A percentile compares a stretch with the other conserved stretches of the same genome.
These are phyloP conservation scores for Dyspetes luteomarginatus DNA, from an alignment of 2,888 invertebrate species.

Conservation along the genomic window DNA sequence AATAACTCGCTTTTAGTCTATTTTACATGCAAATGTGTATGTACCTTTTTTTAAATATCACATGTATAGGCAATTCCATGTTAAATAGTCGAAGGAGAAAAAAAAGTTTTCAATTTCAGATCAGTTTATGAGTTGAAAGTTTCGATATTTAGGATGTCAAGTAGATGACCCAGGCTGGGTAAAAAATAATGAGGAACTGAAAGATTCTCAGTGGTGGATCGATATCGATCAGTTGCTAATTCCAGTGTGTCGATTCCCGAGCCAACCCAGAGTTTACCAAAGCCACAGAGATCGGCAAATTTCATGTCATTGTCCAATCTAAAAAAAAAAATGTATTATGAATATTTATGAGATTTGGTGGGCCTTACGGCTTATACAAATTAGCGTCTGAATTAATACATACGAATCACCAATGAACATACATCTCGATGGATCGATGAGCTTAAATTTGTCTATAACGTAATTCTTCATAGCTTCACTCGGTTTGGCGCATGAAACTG, in stretches of 20 bases:
- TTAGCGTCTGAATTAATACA: constrained; percentile 61
- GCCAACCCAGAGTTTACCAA: constrained; percentile 74
- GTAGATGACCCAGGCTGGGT: constrained; percentile 66
- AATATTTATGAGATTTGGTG: background rate
- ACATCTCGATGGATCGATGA: constrained; percentile 73
- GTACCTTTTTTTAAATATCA: background rate
- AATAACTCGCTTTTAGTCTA: background rate
- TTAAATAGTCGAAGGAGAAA: background rate
- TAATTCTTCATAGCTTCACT: constrained; percentile 80
- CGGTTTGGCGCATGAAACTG: constrained; percentile 85
- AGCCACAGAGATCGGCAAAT: constrained; percentile 75
- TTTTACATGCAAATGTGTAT: background rate
- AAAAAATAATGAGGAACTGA: constrained; percentile 73
- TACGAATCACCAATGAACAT: constrained; percentile 80
- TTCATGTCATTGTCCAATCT: constrained; percentile 77
- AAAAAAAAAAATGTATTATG: constrained; percentile 45
- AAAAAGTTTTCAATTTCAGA: background rate
- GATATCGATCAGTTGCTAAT: constrained; percentile 1
- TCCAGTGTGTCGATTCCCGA: constrained; percentile 71
- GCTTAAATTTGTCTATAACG: constrained; percentile 74
- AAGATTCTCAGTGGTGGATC: background rate
- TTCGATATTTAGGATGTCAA: constrained; percentile 33
- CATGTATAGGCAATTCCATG: background rate
- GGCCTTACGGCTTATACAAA: background rate
- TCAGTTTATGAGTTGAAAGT: background rate